phyloP scores from a whole-genome alignment of 2,888 invertebrate genomes.

The Eugnorisma glareosa region DNA sequence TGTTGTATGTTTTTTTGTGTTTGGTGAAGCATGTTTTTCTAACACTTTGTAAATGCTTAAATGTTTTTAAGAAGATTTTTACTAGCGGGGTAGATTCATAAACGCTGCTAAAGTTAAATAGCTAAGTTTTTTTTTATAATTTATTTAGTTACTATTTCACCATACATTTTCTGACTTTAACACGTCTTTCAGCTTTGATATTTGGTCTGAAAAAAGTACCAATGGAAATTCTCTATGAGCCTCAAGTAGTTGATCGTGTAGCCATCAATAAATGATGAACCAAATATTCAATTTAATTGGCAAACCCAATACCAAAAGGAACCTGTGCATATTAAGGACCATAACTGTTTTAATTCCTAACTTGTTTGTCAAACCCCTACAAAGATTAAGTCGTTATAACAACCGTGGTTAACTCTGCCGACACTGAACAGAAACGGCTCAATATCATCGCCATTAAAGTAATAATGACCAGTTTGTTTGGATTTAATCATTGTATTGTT shows the following conservation, averaged over 20 bases:
- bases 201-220: background rate
- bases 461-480: slow-evolving; percentile 68
- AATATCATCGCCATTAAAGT: slow-evolving; percentile 67
- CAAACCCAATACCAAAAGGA: background rate
- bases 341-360: slow-evolving; percentile 5
- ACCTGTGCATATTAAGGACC: background rate
- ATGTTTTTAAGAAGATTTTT: slow-evolving; percentile 1
- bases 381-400: slow-evolving; percentile 61
- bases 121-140: too few species aligned
- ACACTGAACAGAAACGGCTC: slow-evolving; percentile 60
- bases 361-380: slow-evolving; percentile 58
- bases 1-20: slow-evolving; percentile 1
- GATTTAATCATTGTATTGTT: slow-evolving; percentile 64
- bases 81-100: background rate
- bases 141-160: background rate
- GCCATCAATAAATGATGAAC: background rate
- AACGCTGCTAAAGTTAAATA: background rate
- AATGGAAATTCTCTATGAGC: background rate
- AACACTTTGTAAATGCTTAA: background rate
- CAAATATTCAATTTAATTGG: background rate
- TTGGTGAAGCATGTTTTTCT: slow-evolving; percentile 17
- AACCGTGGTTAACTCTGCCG: slow-evolving; percentile 61
- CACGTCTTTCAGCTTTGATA: background rate
- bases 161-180: background rate
- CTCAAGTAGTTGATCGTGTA: background rate